These are phyloP conservation scores for Ptychadena robeensis DNA, from an alignment of 2,797 vertebrate genomes.

Conservation along the genomic window DNA sequence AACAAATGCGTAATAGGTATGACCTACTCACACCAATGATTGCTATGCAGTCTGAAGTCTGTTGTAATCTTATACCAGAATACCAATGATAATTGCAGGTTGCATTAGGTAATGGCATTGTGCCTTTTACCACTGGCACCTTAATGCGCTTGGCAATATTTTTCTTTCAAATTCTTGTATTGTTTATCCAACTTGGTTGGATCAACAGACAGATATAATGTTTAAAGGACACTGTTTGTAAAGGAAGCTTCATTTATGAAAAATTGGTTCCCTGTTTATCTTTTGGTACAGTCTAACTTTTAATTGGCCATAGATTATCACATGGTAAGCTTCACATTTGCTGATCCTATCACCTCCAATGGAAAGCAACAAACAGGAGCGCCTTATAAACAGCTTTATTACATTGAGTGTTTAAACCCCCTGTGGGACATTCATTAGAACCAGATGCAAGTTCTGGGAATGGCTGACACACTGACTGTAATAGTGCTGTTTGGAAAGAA, in stretches of 20 bases:
- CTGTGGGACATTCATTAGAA: constrained; percentile 60
- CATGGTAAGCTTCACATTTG: constrained; percentile 44
- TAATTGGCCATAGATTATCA: constrained; percentile 27
- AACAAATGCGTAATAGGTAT: too few relatives aligned
- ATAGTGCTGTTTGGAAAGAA: constrained; percentile 55
- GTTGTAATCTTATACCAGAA: not conserved
- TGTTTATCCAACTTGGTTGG: constrained; percentile 15
- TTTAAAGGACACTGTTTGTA: constrained; percentile 24
- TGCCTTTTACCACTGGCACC: constrained; percentile 34
- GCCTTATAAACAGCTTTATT: constrained; percentile 56
- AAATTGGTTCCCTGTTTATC: constrained; percentile 20
- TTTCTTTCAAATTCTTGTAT: constrained; percentile 14
- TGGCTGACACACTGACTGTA: constrained; percentile 58
- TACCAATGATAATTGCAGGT: constrained; percentile 22
- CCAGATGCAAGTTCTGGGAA: constrained; percentile 61
- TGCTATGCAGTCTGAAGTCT: not conserved
- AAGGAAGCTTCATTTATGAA: constrained; percentile 37
- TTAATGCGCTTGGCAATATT: not conserved
- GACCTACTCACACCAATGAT: not conserved
- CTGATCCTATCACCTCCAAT: constrained; percentile 40
- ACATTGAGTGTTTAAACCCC: constrained; percentile 56
- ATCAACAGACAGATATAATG: constrained; percentile 24
- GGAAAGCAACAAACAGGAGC: constrained; percentile 50
- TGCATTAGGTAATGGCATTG: constrained; percentile 22
- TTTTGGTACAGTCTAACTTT: constrained; percentile 8